These are phyloP conservation scores for Muscina levida DNA, from an alignment of 2,888 invertebrate species.

Conservation along the genomic window DNA sequence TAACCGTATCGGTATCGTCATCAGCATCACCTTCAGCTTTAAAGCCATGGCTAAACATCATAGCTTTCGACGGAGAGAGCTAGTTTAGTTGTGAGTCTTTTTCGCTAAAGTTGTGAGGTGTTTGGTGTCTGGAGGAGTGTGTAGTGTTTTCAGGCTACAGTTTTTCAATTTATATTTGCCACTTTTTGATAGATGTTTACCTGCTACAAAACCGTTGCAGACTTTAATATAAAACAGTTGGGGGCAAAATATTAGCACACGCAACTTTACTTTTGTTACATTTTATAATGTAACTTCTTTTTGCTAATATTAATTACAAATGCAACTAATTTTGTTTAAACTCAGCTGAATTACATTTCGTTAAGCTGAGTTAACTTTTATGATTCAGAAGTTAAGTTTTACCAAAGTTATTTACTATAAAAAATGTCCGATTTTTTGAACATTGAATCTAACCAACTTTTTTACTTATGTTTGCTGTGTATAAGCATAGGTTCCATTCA, in stretches of 20 bases:
- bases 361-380: no score
- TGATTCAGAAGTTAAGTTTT: no score
- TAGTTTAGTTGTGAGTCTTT: no score
- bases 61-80: not conserved
- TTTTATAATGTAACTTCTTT: not conserved
- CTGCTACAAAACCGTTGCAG: constrained; percentile 41
- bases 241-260: not conserved
- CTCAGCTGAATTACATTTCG: no score
- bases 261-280: not conserved
- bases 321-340: no score
- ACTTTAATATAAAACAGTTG: constrained; percentile 16
- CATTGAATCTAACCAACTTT: no score
- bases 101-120: not conserved
- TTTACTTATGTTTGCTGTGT: no score
- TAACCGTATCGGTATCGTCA: constrained; percentile 2
- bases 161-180: constrained; percentile 67
- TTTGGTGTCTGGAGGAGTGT: constrained; percentile 50
- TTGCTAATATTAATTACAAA: no score
- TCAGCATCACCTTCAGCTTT: constrained; percentile 4
- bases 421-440: no score
- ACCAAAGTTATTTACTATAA: no score
- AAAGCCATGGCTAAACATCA: not conserved
- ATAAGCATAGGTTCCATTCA: no score
- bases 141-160: constrained; percentile 63
- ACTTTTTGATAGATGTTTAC: constrained; percentile 64